Evolutionary conservation across 2,113 vertebrate species (phyloP).

Genomic region (Trematocara unimaculatum): DNA sequence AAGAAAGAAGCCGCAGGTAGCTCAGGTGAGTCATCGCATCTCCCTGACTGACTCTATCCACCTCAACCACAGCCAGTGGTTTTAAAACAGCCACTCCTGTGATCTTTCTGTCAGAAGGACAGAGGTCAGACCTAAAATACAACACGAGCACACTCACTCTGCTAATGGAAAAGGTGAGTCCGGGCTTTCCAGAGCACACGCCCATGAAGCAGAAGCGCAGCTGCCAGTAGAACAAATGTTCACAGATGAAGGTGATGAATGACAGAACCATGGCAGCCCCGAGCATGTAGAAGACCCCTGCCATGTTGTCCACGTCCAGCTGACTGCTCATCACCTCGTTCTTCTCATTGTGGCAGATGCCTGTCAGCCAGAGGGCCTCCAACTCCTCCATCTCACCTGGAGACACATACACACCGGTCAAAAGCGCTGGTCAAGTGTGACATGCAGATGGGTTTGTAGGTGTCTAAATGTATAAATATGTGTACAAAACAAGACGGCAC

Average conservation of each 20-base stretch:
- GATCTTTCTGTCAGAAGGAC: conserved; percentile 36
- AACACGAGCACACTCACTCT: conserved; percentile 80
- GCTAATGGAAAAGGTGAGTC: conserved; percentile 96
- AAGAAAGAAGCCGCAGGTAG: conserved; percentile 31
- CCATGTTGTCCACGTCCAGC: conserved; percentile 99
- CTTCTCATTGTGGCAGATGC: conserved; percentile 99
- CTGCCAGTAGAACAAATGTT: conserved; percentile 99
- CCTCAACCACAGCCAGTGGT: conserved; percentile 21
- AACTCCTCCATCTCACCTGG: conserved; percentile 98
- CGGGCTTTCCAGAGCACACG: conserved; percentile 92
- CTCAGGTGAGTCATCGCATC: conserved; percentile 34
- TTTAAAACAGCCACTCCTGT: conserved; percentile 6
- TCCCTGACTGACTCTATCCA: conserved; percentile 22
- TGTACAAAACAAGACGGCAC: background rate
- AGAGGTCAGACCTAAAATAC: conserved; percentile 46
- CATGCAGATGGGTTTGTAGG: background rate
- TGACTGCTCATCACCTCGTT: conserved; percentile 99
- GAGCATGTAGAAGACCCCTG: conserved; percentile 98
- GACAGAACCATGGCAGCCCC: conserved; percentile 96
- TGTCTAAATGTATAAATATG: background rate
- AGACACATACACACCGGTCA: background rate
- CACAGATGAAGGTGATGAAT: conserved; percentile 96
- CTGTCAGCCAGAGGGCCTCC: conserved; percentile 96
- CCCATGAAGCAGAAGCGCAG: conserved; percentile 99
- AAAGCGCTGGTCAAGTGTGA: background rate